Conservation (phyloP, 2,113 vertebrate genomes). For the Gracilinanus agilis region DNA sequence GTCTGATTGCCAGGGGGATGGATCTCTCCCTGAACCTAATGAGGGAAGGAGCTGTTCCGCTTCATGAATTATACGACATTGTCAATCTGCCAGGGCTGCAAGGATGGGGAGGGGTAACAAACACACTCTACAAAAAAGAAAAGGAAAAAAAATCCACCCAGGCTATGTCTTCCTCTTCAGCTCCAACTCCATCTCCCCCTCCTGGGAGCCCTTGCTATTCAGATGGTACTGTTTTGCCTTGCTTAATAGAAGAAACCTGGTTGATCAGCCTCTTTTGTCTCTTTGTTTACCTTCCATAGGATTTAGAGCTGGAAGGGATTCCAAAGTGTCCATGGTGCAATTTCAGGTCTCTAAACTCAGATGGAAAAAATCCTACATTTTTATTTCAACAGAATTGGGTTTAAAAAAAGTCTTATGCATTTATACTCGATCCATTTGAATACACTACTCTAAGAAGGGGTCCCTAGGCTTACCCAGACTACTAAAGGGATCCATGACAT, state of each 20-base stretch:
- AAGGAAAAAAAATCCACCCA: not conserved
- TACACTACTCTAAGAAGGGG: not conserved
- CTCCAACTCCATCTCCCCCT: not conserved
- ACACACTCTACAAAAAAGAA: not conserved
- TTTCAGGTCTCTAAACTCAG: not conserved
- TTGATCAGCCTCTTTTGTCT: not conserved
- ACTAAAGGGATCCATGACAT: not conserved
- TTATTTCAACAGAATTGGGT: not conserved
- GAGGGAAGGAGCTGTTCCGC: not conserved
- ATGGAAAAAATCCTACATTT: not conserved
- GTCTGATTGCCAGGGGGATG: not conserved
- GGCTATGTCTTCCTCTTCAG: not conserved
- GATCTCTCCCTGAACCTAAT: accelerated
- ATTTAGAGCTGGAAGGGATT: not conserved
- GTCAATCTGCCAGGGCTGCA: constrained; percentile 20
- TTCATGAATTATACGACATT: not conserved
- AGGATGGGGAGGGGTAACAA: not conserved
- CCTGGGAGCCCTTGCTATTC: not conserved
- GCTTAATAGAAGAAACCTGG: constrained; percentile 17
- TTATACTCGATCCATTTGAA: not conserved
- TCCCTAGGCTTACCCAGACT: not conserved
- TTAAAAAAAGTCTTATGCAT: not conserved
- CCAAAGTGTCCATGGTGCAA: not conserved
- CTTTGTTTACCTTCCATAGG: not conserved
- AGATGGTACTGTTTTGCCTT: not conserved